Base-by-base conservation (phyloP, 1,140 invertebrate species). In the Akabosia matsudoensis region DNA sequence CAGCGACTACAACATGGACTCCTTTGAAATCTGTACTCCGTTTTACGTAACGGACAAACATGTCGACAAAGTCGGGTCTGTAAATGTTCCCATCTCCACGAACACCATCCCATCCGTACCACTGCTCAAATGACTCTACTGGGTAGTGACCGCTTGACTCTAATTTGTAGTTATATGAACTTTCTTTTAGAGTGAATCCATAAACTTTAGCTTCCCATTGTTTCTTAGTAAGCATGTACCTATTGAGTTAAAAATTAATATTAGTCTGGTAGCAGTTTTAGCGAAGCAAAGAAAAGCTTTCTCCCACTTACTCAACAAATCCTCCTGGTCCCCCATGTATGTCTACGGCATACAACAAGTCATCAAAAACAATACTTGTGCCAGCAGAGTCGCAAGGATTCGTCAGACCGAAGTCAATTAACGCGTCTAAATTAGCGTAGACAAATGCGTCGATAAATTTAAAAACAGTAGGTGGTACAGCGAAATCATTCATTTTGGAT, bases 301-400 rank as follows among this genome's bases (percentile, higher is more conserved):
- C 37, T 18, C 33, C 26, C 13, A 26, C 76, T 76, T 74, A 81
- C 75, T 81, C 80, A 3, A 73, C 76, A 85, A 99, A 99, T 0
- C 97, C 97, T 70, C 97, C 97, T 24, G 97, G 97, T 16, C 97
- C 97, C 67, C 97, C 97, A 87, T 97, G 99, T 30, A 99, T 92
- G 87, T 99, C 97, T 64, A 96, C 96, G 87, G 99, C 99, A 84
- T 97, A 98, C n/a, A 92, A 85, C 10, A 89, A 84, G 78, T 86
- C 84, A 28, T 84, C 82, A 22, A 81, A 84, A 13, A 88, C 82
- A 71, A 87, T 70, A 24, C 83, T 81, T 28, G 80, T 82, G 1
- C 72, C 77, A 22, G 18, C 74, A 3, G 14, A 10, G 1, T 4
- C 1, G 1, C 28, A 88, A 18, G 95, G 93, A 34, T 91, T 86